Evolutionary conservation across 1,140 invertebrate species (phyloP).

Genomic region (Camponotus pennsylvanicus): DNA sequence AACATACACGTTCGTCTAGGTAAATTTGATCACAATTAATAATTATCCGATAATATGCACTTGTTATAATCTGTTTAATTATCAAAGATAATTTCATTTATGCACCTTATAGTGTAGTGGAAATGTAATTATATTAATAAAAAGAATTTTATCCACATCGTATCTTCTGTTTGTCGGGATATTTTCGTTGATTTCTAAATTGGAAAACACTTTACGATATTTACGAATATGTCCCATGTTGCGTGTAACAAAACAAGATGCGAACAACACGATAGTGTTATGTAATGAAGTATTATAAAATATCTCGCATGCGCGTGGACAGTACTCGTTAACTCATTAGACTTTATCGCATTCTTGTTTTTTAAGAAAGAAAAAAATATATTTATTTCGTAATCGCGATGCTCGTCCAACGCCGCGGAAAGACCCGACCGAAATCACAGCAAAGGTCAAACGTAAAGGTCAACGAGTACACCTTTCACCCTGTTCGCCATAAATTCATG

Average conservation of each 20-base stretch:
- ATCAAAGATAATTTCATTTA: neutral
- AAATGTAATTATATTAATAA: neutral
- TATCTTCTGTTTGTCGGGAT: neutral
- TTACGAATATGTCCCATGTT: neutral
- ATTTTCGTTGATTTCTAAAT: neutral
- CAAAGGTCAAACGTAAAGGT: constrained; percentile 28
- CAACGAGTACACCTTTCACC: neutral
- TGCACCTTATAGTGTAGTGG: neutral
- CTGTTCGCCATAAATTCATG: neutral
- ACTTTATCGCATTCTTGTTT: constrained; percentile 6
- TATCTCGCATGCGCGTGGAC: constrained; percentile 5
- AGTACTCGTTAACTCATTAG: neutral
- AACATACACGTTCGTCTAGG: neutral
- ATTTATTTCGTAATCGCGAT: neutral
- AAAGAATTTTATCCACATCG: neutral
- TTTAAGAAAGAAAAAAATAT: neutral
- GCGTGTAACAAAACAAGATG: neutral
- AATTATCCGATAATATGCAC: constrained; percentile 7
- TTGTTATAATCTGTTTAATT: no score
- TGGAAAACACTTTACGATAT: neutral
- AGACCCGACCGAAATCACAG: neutral
- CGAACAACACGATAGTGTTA: constrained; percentile 13
- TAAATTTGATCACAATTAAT: neutral
- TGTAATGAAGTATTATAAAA: neutral
- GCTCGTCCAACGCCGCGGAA: neutral